These are phyloP conservation scores for Pharmacophagus antenor DNA, from an alignment of 2,888 invertebrate genomes.

Conservation along the genomic window DNA sequence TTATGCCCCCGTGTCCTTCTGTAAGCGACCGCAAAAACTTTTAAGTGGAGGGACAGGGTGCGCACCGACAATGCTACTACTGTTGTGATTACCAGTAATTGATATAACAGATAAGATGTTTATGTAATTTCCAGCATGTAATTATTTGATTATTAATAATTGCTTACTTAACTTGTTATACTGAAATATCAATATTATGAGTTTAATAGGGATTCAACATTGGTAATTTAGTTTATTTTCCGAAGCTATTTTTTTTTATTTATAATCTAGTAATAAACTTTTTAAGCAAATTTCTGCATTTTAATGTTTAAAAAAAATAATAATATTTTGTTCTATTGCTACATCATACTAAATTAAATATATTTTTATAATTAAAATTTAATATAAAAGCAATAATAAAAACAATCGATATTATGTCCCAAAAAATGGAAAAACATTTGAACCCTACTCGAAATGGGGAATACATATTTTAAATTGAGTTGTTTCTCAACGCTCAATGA, in stretches of 20 bases:
- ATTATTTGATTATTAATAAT: too few relatives aligned
- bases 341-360: too few relatives aligned
- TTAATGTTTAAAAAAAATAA: too few relatives aligned
- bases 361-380: neutral
- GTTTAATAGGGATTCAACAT: too few relatives aligned
- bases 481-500: conserved; percentile 60
- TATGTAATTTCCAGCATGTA: too few relatives aligned
- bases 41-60: conserved; percentile 60
- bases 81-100: neutral
- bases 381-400: neutral
- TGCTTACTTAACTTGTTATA: too few relatives aligned
- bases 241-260: too few relatives aligned
- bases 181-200: too few relatives aligned
- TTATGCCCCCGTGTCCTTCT: conserved; percentile 54
- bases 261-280: too few relatives aligned
- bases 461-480: conserved; percentile 64
- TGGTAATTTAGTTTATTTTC: too few relatives aligned
- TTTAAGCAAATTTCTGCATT: too few relatives aligned
- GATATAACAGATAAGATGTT: conserved; percentile 6
- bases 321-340: too few relatives aligned
- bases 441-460: conserved; percentile 30
- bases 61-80: conserved; percentile 35
- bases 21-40: conserved; percentile 58
- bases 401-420: neutral
- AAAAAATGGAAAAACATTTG: neutral